Evolutionary conservation across 2,888 invertebrate species (phyloP).

Genomic region (Strigamia transsilvanica): DNA sequence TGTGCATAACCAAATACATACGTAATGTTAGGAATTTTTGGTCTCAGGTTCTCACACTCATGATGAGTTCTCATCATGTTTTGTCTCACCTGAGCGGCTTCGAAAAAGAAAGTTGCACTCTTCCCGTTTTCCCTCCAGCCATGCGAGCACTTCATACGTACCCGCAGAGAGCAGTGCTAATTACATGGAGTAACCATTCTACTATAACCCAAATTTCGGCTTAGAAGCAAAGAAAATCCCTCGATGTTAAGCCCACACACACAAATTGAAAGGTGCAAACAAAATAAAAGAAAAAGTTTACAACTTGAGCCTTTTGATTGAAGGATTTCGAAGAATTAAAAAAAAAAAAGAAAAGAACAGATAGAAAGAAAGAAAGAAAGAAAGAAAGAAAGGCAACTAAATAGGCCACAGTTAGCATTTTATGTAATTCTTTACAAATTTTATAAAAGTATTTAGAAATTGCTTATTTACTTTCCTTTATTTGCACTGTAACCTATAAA

Average conservation of each 20-base stretch:
- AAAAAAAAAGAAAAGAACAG: not conserved
- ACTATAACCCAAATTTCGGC: not conserved
- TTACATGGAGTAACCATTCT: not conserved
- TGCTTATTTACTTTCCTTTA: too few relatives aligned
- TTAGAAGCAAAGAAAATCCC: conserved; percentile 13
- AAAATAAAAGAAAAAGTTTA: not conserved
- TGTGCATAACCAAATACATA: not conserved
- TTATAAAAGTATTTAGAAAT: too few relatives aligned
- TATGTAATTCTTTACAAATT: not conserved
- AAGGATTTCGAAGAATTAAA: conserved; percentile 13
- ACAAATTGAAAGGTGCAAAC: conserved; percentile 24
- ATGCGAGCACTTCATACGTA: conserved; percentile 1
- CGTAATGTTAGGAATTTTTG: not conserved
- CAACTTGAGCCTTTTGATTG: conserved; percentile 25
- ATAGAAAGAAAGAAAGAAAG: not conserved
- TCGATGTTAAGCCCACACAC: conserved; percentile 1
- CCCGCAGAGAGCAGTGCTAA: conserved; percentile 21
- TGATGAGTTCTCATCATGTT: conserved; percentile 30
- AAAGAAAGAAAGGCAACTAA: not conserved
- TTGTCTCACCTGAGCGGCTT: conserved; percentile 25
- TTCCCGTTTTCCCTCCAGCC: conserved; percentile 3
- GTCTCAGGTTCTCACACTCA: conserved; percentile 16
- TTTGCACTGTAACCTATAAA: too few relatives aligned
- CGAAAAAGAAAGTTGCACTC: conserved; percentile 25
- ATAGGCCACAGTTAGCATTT: not conserved